Base-by-base conservation (phyloP, 2,797 vertebrate genomes). In the Sciurus vulgaris region DNA sequence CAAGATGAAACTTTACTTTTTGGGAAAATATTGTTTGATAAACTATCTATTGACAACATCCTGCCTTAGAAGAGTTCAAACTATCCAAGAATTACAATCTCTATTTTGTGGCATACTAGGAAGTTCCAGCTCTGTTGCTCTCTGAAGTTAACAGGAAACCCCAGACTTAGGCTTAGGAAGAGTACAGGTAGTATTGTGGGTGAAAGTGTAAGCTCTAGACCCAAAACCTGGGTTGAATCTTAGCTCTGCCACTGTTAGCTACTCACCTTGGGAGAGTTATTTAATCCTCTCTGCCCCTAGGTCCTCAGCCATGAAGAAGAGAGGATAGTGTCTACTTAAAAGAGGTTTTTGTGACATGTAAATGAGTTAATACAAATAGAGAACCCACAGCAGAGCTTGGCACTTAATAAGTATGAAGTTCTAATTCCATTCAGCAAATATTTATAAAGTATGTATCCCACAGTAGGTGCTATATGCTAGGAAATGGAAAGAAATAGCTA, bases 1-100 rank as follows among this genome's bases (percentile, higher is more conserved):
- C 3, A 73, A 22, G 26, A 56, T 51, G 63, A 91, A 93, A 49
- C 12, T 88, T 83, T 51, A 33, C 41, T 81, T 78, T 11, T 41
- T 59, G n/a, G 49, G 2, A 72, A 97, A 91, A 89, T 56, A 35
- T n/a, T 70, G 86, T 20, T 76, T 72, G 89, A 69, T 20, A 73
- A 92, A 86, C 63, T 49, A 74, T 44, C n/a, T 65, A 47, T 38
- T 72, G 35, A 92, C 51, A 49, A 59, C 2, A 77, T 1, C 17
- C 10, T 73, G 15, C 30, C 54, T 82, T 56, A 63, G 73, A 95
- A 94, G 70, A 85, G 30, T 70, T 88, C 13, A 17, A 13, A 47
- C 47, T 49, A 41, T 30, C 44, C 26, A 90, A 56, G 24, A 38
- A 79, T 41, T 86, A 70, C 30, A 61, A 65, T 49, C 41, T 63